Evolutionary conservation across 1,140 invertebrate genomes (phyloP).

Genomic region (Drosophila seguyi): DNA sequence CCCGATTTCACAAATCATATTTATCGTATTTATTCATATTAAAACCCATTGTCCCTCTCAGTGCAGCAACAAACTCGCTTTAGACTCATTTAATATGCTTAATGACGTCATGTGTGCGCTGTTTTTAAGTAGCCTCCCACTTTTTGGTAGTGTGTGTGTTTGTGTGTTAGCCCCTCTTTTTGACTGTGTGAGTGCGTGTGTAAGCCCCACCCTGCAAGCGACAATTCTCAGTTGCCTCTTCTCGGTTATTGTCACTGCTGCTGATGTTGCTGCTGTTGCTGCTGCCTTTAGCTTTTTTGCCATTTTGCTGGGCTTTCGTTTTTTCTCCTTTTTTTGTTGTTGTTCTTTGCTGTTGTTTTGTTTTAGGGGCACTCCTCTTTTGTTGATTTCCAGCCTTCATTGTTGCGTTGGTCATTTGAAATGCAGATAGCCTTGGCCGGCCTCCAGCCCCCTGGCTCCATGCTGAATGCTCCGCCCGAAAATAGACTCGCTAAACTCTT

Average conservation of each 20-base stretch:
- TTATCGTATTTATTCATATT: not conserved
- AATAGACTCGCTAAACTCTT: constrained; percentile 47
- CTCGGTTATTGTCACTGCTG: constrained; percentile 36
- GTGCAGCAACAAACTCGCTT: constrained; percentile 54
- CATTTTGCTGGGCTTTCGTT: constrained; percentile 17
- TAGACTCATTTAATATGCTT: constrained; percentile 80
- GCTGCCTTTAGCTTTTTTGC: constrained; percentile 19
- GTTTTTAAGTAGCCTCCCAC: constrained; percentile 53
- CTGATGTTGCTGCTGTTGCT: constrained; percentile 12
- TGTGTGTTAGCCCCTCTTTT: constrained; percentile 11
- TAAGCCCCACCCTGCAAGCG: constrained; percentile 36
- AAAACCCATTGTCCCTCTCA: not conserved
- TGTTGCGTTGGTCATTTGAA: constrained; percentile 78
- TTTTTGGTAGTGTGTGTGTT: constrained; percentile 15
- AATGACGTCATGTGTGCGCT: constrained; percentile 73
- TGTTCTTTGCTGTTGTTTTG: constrained; percentile 32
- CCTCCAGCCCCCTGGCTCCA: constrained; percentile 37
- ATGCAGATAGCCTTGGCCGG: constrained; percentile 73
- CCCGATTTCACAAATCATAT: no score
- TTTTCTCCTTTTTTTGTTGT: not conserved
- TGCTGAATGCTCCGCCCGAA: constrained; percentile 40
- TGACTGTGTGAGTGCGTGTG: constrained; percentile 9
- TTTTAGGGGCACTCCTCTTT: constrained; percentile 69
- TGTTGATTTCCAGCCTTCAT: constrained; percentile 66
- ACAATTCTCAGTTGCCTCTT: constrained; percentile 45